Evolutionary conservation across 1,140 invertebrate genomes (phyloP), one percentile per base, ranked within the genome.

Genomic region (Trachymyrmex septentrionalis): DNA sequence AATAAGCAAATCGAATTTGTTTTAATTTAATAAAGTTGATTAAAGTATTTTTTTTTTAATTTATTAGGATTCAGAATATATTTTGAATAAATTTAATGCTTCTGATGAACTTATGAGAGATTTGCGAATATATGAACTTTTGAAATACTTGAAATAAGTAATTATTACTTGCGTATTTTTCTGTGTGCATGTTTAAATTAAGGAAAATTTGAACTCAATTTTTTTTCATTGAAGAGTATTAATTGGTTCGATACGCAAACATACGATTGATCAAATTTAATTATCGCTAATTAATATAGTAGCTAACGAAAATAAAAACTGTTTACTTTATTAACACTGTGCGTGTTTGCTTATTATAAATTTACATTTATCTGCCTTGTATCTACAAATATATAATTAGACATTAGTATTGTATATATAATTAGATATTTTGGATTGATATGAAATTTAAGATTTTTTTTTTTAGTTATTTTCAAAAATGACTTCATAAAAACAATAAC

Each of bases 191-290:
- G 14, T 75, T 73, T 44, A 61, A 75, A 75, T 34, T 27, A 27
- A 53, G n/a, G n/a, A 55, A 86, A 73, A 61, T 24, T 72, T 59
- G 2, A 66, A 66, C 3, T n/a, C 55, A 61, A n/a, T 53, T 30
- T n/a, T 44, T 38, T 63, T 50, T 7, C 16, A 21, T 67, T 38
- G 0, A 7, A n/a, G 6, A 44, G 63, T 38, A 64, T 73, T 21
- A 21, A 78, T 82, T 55, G 55, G 0, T 67, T 75, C 3, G 61
- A 67, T 75, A 86, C 3, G 21, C 30, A 48, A 81, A 75, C 30
- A 53, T 16, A 21, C 4, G 19, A 12, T 6, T 38, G 27, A 88
- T 86, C 10, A 55, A 87, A 86, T 67, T 71, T 38, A 38, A 34
- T 2, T n/a, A 63, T 3, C 7, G 21, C 21, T n/a, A 3, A 57